A percentile compares a stretch with the other conserved stretches of the same genome.
Conservation (phyloP, 2,888 invertebrate species). For the Eupithecia tripunctaria region DNA sequence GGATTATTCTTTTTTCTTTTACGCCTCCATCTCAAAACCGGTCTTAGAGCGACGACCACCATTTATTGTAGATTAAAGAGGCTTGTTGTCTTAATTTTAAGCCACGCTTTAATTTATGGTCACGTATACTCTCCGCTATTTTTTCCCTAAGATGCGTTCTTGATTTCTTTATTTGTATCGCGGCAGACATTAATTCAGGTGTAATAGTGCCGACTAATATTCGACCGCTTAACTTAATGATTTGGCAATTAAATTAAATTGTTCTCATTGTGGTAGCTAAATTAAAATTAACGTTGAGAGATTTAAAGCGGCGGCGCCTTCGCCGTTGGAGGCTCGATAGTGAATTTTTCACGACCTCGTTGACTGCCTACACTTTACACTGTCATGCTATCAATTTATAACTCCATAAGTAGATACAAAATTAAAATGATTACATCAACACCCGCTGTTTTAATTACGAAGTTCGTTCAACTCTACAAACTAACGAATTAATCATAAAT, state of each 20-base stretch:
- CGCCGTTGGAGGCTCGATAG: slow-evolving; percentile 44
- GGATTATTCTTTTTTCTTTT: slow-evolving; percentile 83
- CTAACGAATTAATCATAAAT: slow-evolving; percentile 73
- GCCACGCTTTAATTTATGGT: slow-evolving; percentile 82
- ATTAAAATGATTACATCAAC: slow-evolving; percentile 35
- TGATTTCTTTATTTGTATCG: slow-evolving; percentile 78
- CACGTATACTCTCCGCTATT: slow-evolving; percentile 77
- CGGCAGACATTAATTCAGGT: slow-evolving; percentile 69
- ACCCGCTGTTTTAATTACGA: slow-evolving; percentile 44
- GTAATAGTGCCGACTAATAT: slow-evolving; percentile 80
- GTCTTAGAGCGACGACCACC: slow-evolving; percentile 79
- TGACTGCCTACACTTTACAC: slow-evolving; percentile 18
- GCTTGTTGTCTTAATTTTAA: slow-evolving; percentile 85
- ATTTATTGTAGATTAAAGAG: slow-evolving; percentile 85
- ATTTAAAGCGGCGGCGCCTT: slow-evolving; percentile 66
- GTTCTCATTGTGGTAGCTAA: slow-evolving; percentile 81
- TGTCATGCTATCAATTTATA: slow-evolving; percentile 18
- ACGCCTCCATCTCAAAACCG: slow-evolving; percentile 81
- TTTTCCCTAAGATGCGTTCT: slow-evolving; percentile 73
- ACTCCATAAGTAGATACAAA: slow-evolving; percentile 8
- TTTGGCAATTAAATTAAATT: slow-evolving; percentile 84
- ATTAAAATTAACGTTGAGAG: slow-evolving; percentile 78
- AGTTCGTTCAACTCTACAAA: slow-evolving; percentile 62
- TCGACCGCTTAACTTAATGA: slow-evolving; percentile 83
- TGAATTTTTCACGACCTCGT: slow-evolving; percentile 59